Conservation (phyloP, 2,797 vertebrate genomes). For the Malurus leucopterus region DNA sequence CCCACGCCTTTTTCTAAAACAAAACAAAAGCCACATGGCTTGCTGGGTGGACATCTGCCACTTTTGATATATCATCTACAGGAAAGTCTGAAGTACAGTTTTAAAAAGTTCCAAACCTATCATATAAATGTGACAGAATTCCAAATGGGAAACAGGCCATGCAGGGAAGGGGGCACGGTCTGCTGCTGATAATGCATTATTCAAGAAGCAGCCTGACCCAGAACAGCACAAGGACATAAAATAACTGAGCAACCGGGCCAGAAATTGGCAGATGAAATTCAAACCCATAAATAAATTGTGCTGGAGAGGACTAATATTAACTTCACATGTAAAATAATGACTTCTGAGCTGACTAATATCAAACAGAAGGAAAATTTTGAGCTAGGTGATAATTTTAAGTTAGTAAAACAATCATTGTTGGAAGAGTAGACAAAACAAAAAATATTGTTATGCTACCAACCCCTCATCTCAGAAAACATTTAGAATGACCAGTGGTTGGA, state of each 20-base stretch:
- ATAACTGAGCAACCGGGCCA: not conserved
- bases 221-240: not conserved
- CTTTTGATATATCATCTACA: not conserved
- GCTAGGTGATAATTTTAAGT: not conserved
- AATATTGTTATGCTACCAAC: not conserved
- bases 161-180: not conserved
- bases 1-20: not conserved
- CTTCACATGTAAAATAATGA: not conserved
- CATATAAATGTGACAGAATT: not conserved
- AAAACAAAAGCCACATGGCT: not conserved
- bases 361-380: not conserved
- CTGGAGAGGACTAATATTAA: not conserved
- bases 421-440: not conserved
- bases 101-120: not conserved
- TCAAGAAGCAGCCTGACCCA: not conserved
- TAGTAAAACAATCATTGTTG: not conserved
- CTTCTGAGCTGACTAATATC: not conserved
- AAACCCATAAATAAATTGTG: not conserved
- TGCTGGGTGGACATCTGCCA: not conserved
- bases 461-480: not conserved
- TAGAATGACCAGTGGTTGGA: not conserved
- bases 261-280: not conserved
- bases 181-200: not conserved
- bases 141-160: not conserved
- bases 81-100: not conserved